Evolutionary conservation across 30 jellyfish, hydroid and myxozoan genomes (phyloP).

Genomic region (Turritopsis dohrnii): DNA sequence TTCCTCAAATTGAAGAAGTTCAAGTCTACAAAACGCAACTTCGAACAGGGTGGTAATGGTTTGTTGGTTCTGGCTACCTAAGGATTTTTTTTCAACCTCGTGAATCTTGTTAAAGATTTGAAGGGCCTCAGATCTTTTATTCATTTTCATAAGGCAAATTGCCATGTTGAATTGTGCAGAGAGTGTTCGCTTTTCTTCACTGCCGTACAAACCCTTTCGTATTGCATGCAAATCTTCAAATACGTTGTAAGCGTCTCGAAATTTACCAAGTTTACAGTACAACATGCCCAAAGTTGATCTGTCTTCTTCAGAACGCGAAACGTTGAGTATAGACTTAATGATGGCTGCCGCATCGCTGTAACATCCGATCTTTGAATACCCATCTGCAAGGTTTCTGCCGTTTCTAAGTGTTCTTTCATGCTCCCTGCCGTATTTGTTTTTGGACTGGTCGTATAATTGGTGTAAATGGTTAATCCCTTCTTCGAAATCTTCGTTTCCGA

Average conservation of each 20-base stretch:
- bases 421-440: neutral
- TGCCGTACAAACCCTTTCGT: neutral
- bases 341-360: neutral
- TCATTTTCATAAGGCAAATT: neutral
- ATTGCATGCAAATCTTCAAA: neutral
- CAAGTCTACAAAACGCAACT: neutral
- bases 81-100: neutral
- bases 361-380: neutral
- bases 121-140: neutral
- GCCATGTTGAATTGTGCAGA: neutral
- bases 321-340: neutral
- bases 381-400: neutral
- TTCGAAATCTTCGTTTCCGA: neutral
- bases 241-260: neutral
- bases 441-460: neutral
- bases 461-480: neutral
- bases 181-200: neutral
- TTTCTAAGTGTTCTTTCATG: neutral
- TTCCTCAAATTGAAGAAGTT: neutral
- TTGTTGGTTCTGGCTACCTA: neutral
- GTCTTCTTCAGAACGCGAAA: neutral
- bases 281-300: neutral
- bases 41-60: neutral
- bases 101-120: neutral
- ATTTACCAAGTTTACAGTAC: neutral